A percentile compares a stretch with the other conserved stretches of the same genome.
These are phyloP conservation scores for Acrobasis repandana DNA, from an alignment of 2,888 invertebrate genomes.

Conservation along the genomic window DNA sequence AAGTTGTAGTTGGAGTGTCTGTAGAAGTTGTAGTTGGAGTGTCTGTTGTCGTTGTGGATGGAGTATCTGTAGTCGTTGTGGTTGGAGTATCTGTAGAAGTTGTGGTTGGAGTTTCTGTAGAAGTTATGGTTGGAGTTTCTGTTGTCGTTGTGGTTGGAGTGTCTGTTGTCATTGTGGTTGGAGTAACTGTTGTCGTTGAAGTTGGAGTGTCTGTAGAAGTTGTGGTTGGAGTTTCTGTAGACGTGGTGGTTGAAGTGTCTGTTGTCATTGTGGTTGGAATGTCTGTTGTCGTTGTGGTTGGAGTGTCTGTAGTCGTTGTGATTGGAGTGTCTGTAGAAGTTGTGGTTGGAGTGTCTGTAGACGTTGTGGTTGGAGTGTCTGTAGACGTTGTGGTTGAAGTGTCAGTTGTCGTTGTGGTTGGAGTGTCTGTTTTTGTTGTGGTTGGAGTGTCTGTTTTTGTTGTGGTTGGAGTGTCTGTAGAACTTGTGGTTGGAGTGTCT, in stretches of 20 bases:
- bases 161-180: not conserved
- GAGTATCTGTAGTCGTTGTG: not conserved
- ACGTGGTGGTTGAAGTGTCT: not conserved
- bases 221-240: not conserved
- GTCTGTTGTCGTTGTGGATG: not conserved
- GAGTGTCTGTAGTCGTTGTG: not conserved
- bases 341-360: not conserved
- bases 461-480: not conserved
- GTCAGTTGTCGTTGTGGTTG: not conserved
- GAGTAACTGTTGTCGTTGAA: slow-evolving; percentile 19
- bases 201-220: slow-evolving; percentile 20
- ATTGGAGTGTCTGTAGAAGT: not conserved
- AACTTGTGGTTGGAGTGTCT: not conserved
- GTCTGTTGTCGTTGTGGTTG: not conserved
- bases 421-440: not conserved
- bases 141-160: not conserved
- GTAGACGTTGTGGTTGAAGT: not conserved
- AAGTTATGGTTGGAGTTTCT: not conserved
- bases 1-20: not conserved
- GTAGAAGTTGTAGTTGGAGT: not conserved
- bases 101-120: not conserved
- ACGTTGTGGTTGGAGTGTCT: not conserved
- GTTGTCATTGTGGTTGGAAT: not conserved
- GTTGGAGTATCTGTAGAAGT: no score
- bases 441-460: not conserved